Evolutionary conservation across 2,888 invertebrate species (phyloP), one percentile per base, ranked within the genome.

Genomic region (Gastrophysa polygoni): DNA sequence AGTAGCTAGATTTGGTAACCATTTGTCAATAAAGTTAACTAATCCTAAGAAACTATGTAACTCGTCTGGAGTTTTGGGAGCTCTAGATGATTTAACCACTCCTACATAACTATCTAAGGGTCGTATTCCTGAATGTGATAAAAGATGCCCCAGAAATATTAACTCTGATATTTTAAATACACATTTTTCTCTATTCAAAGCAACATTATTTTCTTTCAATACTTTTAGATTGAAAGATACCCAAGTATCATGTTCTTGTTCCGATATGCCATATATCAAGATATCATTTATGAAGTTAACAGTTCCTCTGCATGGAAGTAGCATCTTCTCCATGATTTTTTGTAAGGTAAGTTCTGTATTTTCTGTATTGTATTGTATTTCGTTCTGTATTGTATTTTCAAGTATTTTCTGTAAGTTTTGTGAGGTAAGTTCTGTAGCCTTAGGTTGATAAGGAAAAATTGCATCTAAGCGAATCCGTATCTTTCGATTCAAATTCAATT

Each of bases 1-100:
- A 2, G 69, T 66, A 18, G 78, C 67, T 21, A 72, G 68, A 38
- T 73, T 66, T 17, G 73, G 68, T 1, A 79, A 68, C 38, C 65
- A 75, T 18, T 60, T 59, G 3, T 49, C 60, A 4, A 57, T 48
- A 59, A 75, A 80, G 57, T 78, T 77, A 1, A 76, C 68, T 14
- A 75, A 46, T 7, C 75, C 75, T 1, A 74, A 52, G 28, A 75
- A 75, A 54, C 73, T 76, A 7, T 67, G 65, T 46, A 56, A 7
- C 8, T 64, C 61, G 3, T 65, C 71, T 4, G 70, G 48, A 11
- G 57, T 51, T 20, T 58, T 20, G 18, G 34, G 59, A 7, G 24
- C 14, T 51, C 20, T 51, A 17, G 10, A 59, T 34, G 52, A 32
- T 34, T 34, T 14, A 8, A 52, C n/a, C 8, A 34, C 52, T n/a